phyloP scores from a whole-genome alignment of 1,140 invertebrate species.

The Megalopta genalis region DNA sequence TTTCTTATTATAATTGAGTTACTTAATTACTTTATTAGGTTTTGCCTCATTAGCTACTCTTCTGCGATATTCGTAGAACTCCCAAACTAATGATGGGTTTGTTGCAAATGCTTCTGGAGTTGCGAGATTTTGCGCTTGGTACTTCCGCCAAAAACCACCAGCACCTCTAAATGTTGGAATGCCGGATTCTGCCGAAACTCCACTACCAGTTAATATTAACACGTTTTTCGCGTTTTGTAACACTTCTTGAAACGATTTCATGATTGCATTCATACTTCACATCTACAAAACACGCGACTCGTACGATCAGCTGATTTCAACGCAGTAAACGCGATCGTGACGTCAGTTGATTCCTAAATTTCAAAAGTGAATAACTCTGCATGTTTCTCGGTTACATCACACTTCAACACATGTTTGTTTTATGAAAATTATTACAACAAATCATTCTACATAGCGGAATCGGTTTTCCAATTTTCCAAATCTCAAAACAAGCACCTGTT shows the following conservation, averaged over 20 bases:
- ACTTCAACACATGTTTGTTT: neutral
- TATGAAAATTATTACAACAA: constrained; percentile 1
- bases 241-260: constrained; percentile 82
- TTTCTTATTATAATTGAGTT: neutral
- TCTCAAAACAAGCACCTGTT: neutral
- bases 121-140: constrained; percentile 84
- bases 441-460: neutral
- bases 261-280: constrained; percentile 55
- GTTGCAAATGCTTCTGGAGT: constrained; percentile 84
- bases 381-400: neutral
- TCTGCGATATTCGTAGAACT: constrained; percentile 89
- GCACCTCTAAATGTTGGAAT: constrained; percentile 90
- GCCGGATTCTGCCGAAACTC: constrained; percentile 90
- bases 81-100: constrained; percentile 88
- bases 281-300: neutral
- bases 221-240: constrained; percentile 82
- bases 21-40: constrained; percentile 84
- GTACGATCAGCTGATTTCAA: constrained; percentile 11
- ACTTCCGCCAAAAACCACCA: constrained; percentile 89
- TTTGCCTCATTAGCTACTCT: constrained; percentile 83
- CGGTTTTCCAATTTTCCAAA: neutral
- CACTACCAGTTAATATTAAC: constrained; percentile 88
- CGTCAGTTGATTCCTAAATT: neutral
- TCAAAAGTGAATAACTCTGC: neutral
- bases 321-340: neutral